Evolutionary conservation across 2,113 vertebrate species (phyloP), one percentile per base, ranked within the genome.

Genomic region (Setophaga petechia): DNA sequence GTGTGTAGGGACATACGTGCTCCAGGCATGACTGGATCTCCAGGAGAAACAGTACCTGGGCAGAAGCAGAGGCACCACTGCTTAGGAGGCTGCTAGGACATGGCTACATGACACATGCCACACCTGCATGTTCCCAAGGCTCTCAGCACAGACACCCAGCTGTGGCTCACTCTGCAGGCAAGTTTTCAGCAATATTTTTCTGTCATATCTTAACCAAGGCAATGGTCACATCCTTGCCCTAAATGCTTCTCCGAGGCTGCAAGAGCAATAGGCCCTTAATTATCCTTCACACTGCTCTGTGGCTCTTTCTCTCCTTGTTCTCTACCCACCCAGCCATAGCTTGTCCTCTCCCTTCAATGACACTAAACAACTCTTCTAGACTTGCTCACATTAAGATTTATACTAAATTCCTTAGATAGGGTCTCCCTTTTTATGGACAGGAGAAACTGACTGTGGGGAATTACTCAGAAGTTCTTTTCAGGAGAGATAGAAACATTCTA

Each of bases 101-200:
- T 39, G 37, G 37, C 37, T 39, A 10, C 37, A 39, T 39, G 37
- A 39, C 37, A 39, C 37, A 22, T 25, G 68, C 21, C 63, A 71
- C 55, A 47, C 13, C 1, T 0, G 2, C 3, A 0, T 3, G 11
- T 37, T 54, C 63, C 81, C 49, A 73, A 51, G 49, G 78, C 39
- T 66, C 63, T 78, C 44, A 84, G 87, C 61, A 74, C 59, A 86
- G 51, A 61, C 55, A 44, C 37, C 65, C 12, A 12, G 68, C 72
- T 67, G 25, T 14, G 33, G 55, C 30, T 80, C 82, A 31, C 30
- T 49, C 78, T 80, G 33, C 52, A 47, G 46, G 58, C 91, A 88
- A 63, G 43, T 76, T 84, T 73, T 73, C 63, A 84, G 41, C 41
- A 69, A 15, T 43, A 66, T 20, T 89, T 49, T 75, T 28, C 65